phyloP scores from a whole-genome alignment of 2,888 invertebrate species.

The Elaeidobius kamerunicus region DNA sequence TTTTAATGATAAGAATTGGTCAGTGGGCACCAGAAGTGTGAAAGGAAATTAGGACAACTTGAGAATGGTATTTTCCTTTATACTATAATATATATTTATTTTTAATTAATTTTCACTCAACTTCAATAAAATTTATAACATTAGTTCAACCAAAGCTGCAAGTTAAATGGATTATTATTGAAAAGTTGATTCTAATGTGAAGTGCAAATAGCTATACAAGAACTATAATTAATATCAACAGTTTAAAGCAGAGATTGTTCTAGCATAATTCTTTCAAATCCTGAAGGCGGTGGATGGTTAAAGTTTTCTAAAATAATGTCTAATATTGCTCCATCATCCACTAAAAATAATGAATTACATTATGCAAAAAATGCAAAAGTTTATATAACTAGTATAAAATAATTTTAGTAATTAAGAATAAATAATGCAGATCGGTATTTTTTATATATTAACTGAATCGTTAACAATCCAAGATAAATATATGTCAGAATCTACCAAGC shows the following conservation, averaged over 20 bases:
- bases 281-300: constrained; percentile 75
- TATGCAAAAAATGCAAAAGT: background rate
- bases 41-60: too few relatives aligned
- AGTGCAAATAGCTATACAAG: constrained; percentile 6
- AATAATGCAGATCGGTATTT: too few relatives aligned
- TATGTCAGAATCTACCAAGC: too few relatives aligned
- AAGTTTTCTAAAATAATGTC: constrained; percentile 93
- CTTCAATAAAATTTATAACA: too few relatives aligned
- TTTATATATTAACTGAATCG: too few relatives aligned
- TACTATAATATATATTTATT: too few relatives aligned
- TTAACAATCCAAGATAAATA: too few relatives aligned
- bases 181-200: background rate
- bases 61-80: too few relatives aligned
- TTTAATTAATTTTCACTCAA: too few relatives aligned
- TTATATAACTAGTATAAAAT: background rate
- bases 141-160: background rate
- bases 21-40: too few relatives aligned
- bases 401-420: too few relatives aligned
- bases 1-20: too few relatives aligned
- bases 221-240: constrained; percentile 30
- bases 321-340: constrained; percentile 96
- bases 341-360: constrained; percentile 54
- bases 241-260: constrained; percentile 92
- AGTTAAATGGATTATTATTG: background rate
- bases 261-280: constrained; percentile 93